Percentiles rank a stretch among this genome's conserved stretches.
phyloP scores from a whole-genome alignment of 1,140 invertebrate genomes.

The Hirudo medicinalis region DNA sequence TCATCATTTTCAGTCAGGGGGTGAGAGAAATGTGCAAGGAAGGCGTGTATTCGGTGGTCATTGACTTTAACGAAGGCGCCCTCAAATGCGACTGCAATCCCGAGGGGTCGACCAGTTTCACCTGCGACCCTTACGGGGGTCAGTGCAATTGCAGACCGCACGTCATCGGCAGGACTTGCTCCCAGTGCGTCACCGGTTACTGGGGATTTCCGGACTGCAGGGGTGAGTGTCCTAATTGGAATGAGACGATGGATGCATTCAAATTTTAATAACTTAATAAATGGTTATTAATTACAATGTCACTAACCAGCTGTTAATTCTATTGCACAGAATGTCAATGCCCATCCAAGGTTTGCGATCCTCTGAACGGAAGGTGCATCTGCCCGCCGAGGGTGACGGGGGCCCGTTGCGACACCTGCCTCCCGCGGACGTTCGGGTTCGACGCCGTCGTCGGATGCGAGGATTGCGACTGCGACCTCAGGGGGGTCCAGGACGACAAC shows the following conservation, averaged over 20 bases:
- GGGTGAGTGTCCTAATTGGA: slow-evolving; percentile 29
- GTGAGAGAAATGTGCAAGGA: slow-evolving; percentile 59
- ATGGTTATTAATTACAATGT: not conserved
- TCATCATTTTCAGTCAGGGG: too few species aligned
- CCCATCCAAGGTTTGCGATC: slow-evolving; percentile 38
- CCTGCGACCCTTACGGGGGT: slow-evolving; percentile 74
- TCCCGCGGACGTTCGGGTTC: slow-evolving; percentile 73
- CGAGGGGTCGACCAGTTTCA: slow-evolving; percentile 72
- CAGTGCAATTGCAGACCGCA: slow-evolving; percentile 86
- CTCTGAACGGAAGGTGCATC: slow-evolving; percentile 54
- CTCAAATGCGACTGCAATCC: slow-evolving; percentile 75
- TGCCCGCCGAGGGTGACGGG: slow-evolving; percentile 70
- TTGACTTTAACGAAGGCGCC: slow-evolving; percentile 85
- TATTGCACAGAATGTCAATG: slow-evolving; percentile 37
- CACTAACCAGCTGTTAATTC: not conserved
- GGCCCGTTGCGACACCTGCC: slow-evolving; percentile 72
- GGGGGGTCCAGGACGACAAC: slow-evolving; percentile 62
- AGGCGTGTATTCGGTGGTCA: slow-evolving; percentile 79
- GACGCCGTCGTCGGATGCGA: slow-evolving; percentile 88
- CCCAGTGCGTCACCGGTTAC: slow-evolving; percentile 75
- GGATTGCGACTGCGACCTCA: slow-evolving; percentile 72
- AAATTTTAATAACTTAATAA: too few species aligned
- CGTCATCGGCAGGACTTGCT: slow-evolving; percentile 82
- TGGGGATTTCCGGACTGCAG: slow-evolving; percentile 89
- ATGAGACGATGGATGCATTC: not conserved